phyloP scores from a whole-genome alignment of 1,140 invertebrate species.

The Hycleus phaleratus region DNA sequence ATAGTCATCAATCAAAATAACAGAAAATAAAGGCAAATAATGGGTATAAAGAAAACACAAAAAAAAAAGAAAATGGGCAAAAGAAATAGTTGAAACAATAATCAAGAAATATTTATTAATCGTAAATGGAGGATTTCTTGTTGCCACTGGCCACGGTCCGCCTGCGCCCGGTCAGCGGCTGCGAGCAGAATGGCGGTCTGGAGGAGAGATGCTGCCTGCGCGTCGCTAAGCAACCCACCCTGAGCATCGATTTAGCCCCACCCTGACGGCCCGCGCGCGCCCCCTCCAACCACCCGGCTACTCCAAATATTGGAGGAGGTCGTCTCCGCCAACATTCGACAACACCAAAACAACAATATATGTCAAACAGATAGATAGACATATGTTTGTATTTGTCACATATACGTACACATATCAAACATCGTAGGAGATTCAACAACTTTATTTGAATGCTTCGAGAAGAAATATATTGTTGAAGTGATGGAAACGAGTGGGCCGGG shows the following conservation, averaged over 20 bases:
- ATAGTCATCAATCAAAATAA: too few species aligned
- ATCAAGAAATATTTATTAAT: too few species aligned
- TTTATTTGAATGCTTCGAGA: too few species aligned
- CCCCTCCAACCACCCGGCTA: slow-evolving; percentile 21
- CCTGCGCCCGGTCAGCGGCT: slow-evolving; percentile 25
- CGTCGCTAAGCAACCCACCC: slow-evolving; percentile 35
- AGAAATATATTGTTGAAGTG: too few species aligned
- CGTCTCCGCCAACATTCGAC: background rate
- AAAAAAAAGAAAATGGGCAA: too few species aligned
- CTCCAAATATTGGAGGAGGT: background rate
- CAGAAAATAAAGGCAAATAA: too few species aligned
- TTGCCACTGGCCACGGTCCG: background rate
- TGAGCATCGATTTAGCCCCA: slow-evolving; percentile 34
- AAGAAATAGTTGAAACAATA: too few species aligned
- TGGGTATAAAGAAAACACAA: too few species aligned
- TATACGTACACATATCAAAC: background rate
- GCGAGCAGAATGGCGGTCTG: slow-evolving; percentile 35
- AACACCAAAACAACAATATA: background rate
- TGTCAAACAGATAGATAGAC: background rate
- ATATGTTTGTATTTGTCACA: too few species aligned
- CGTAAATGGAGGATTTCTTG: too few species aligned
- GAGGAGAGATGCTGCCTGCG: slow-evolving; percentile 35
- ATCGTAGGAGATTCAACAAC: background rate
- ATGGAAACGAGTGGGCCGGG: background rate
- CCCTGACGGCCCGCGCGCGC: slow-evolving; percentile 24